A percentile compares a stretch with the other conserved stretches of the same genome.
phyloP scores from a whole-genome alignment of 35 echinoderm and acorn worm genomes.

The Holothuria glaberrima region DNA sequence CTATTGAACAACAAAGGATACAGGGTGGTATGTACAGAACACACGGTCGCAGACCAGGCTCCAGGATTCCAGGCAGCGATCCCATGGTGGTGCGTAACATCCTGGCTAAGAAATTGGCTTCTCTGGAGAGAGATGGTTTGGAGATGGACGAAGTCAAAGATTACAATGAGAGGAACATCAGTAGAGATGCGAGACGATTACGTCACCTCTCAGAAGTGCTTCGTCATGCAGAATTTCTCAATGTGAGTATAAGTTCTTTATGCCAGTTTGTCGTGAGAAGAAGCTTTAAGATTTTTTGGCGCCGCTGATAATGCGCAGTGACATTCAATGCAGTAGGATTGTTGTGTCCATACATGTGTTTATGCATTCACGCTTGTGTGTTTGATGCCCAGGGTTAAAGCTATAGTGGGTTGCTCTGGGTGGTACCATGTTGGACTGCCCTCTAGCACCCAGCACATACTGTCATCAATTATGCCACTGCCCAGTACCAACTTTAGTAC shows the following conservation, averaged over 20 bases:
- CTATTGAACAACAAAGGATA: constrained; percentile 7
- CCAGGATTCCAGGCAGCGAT: neutral
- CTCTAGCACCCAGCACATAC: too few species aligned
- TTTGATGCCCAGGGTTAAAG: too few species aligned
- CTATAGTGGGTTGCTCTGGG: too few species aligned
- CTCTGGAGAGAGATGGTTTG: neutral
- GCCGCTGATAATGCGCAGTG: too few species aligned
- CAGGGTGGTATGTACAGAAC: neutral
- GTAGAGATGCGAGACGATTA: constrained; percentile 14
- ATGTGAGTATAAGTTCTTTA: constrained; percentile 16
- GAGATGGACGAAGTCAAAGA: neutral
- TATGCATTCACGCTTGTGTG: too few species aligned
- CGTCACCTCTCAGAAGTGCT: constrained; percentile 11
- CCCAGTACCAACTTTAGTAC: too few species aligned
- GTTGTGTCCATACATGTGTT: too few species aligned
- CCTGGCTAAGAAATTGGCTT: neutral
- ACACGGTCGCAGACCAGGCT: neutral
- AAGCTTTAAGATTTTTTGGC: too few species aligned
- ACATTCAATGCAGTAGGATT: too few species aligned
- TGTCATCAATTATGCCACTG: too few species aligned
- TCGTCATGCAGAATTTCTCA: constrained; percentile 46
- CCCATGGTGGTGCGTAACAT: constrained; percentile 27
- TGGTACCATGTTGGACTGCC: too few species aligned
- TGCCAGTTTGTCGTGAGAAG: neutral
- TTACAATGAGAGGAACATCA: constrained; percentile 28